Percentiles rank a stretch among this genome's conserved stretches.
These are phyloP conservation scores for Cygnus olor DNA, from an alignment of 2,797 vertebrate species.

Conservation along the genomic window DNA sequence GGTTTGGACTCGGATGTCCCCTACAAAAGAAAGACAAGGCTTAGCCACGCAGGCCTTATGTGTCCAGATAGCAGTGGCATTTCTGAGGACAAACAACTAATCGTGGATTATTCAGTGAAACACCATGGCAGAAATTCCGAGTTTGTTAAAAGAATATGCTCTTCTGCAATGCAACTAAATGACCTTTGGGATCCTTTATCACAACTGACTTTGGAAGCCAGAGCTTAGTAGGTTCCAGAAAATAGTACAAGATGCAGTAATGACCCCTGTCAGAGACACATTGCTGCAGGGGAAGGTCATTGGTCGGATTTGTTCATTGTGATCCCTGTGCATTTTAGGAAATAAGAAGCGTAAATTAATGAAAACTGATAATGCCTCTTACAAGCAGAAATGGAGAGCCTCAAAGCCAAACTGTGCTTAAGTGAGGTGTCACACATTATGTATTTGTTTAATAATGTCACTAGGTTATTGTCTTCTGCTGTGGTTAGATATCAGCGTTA, in stretches of 20 bases:
- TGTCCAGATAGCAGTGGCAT: constrained; percentile 5
- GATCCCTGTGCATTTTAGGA: background rate
- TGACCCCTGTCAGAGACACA: background rate
- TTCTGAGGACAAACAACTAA: background rate
- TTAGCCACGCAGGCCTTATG: background rate
- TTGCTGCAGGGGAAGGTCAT: background rate
- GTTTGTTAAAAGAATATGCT: background rate
- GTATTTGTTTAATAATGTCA: background rate
- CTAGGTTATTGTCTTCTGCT: background rate
- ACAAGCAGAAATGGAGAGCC: background rate
- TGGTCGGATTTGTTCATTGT: background rate
- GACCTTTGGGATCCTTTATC: background rate
- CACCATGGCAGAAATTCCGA: background rate
- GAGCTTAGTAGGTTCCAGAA: background rate
- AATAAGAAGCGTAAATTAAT: background rate
- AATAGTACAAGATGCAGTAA: background rate
- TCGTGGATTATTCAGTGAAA: background rate
- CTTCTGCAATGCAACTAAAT: background rate
- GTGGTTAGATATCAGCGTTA: background rate
- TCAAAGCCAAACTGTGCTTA: background rate
- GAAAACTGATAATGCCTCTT: background rate
- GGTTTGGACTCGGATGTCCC: background rate
- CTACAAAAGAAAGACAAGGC: background rate
- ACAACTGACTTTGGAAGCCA: background rate
- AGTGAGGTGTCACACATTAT: background rate